Conservation (phyloP, 2,888 invertebrate species). For the Amphipyra berbera region DNA sequence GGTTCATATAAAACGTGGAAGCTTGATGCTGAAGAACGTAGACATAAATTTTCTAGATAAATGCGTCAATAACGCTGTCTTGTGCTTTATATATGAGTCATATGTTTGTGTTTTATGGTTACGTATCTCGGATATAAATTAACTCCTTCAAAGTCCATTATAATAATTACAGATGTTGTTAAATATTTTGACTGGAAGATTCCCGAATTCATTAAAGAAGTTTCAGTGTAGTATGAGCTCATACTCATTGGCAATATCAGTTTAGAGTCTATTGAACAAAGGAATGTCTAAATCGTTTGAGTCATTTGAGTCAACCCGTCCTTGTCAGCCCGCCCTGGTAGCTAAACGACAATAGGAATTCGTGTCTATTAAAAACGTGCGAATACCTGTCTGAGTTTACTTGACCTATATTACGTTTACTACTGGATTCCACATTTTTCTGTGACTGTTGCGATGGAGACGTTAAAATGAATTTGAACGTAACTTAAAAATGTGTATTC, state of each 20-base stretch:
- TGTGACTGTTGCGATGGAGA: slow-evolving; percentile 36
- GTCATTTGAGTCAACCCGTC: slow-evolving; percentile 44
- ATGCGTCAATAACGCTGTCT: slow-evolving; percentile 29
- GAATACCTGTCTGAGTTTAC: slow-evolving; percentile 67
- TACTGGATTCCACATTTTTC: slow-evolving; percentile 56
- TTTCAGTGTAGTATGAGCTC: not conserved
- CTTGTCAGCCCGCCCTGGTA: slow-evolving; percentile 50
- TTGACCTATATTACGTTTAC: slow-evolving; percentile 67
- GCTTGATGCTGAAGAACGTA: not conserved
- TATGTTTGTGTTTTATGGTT: slow-evolving; percentile 6
- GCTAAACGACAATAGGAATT: slow-evolving; percentile 68
- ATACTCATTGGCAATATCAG: slow-evolving; percentile 20
- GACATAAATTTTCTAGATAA: slow-evolving; percentile 19
- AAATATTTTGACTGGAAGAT: not conserved
- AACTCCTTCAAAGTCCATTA: not conserved
- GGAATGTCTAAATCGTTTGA: slow-evolving; percentile 33
- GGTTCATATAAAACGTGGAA: not conserved
- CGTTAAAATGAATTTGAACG: slow-evolving; percentile 3
- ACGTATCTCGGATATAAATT: not conserved
- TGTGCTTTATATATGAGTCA: slow-evolving; percentile 23
- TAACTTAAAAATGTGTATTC: not conserved
- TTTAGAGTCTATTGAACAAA: slow-evolving; percentile 44
- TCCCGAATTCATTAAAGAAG: not conserved
- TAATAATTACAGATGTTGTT: not conserved
- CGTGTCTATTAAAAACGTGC: slow-evolving; percentile 72